phyloP scores from a whole-genome alignment of 2,797 vertebrate species.

The Novumbra hubbsi region DNA sequence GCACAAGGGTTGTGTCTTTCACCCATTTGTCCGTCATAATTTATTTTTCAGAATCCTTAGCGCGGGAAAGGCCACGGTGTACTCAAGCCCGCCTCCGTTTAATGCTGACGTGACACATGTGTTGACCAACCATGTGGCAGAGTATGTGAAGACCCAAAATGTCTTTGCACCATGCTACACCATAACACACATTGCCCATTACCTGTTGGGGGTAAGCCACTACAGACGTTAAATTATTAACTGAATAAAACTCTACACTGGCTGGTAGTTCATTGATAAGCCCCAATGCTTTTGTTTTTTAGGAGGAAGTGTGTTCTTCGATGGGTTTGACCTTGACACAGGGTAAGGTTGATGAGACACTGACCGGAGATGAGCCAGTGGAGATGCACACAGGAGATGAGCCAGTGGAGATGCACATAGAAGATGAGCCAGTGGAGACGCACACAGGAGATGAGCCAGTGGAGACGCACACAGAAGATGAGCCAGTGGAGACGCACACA shows the following conservation, averaged over 20 bases:
- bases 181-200: constrained; percentile 80
- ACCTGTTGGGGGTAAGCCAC: constrained; percentile 86
- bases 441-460: not conserved
- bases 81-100: constrained; percentile 43
- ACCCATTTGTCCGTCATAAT: too few relatives aligned
- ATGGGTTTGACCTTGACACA: too few relatives aligned
- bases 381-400: too few relatives aligned
- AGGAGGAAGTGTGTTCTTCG: too few relatives aligned
- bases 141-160: constrained; percentile 42
- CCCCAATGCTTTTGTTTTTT: too few relatives aligned
- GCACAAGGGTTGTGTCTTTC: too few relatives aligned
- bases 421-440: not conserved
- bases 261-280: too few relatives aligned
- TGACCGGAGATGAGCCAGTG: too few relatives aligned
- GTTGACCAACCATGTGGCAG: constrained; percentile 61
- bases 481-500: not conserved
- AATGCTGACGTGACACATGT: constrained; percentile 67
- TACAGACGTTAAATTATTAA: not conserved
- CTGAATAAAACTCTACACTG: too few relatives aligned
- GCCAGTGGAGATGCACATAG: not conserved
- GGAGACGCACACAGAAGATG: not conserved
- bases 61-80: constrained; percentile 70
- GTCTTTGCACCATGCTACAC: constrained; percentile 68
- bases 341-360: not conserved
- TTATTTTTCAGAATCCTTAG: constrained; percentile 64